A percentile compares a stretch with the other conserved stretches of the same genome.
phyloP scores from a whole-genome alignment of 1,140 invertebrate species.

The Zaprionus kolodkinae region DNA sequence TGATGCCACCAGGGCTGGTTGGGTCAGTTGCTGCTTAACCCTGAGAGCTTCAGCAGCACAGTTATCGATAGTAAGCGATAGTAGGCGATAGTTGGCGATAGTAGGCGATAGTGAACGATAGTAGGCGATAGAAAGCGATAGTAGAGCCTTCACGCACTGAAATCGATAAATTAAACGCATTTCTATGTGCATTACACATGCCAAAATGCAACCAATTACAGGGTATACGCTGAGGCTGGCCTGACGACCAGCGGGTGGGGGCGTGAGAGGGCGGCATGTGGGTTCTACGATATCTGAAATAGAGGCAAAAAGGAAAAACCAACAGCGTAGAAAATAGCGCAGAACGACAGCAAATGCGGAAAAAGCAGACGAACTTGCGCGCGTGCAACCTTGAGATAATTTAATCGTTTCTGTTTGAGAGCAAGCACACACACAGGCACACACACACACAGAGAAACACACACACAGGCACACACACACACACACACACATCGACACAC shows the following conservation, averaged over 20 bases:
- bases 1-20: too few relatives aligned
- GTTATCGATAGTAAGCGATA: background rate
- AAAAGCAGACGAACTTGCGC: conserved; percentile 57
- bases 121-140: background rate
- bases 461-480: conserved; percentile 8
- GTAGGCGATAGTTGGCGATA: too few relatives aligned
- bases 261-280: background rate
- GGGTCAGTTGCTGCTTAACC: background rate
- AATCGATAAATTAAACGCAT: background rate
- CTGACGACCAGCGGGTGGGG: background rate
- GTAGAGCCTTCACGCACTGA: too few relatives aligned
- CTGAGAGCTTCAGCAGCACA: background rate
- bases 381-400: conserved; percentile 80
- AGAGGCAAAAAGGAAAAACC: conserved; percentile 21
- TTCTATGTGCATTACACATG: background rate
- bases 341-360: conserved; percentile 23
- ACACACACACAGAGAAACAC: conserved; percentile 16
- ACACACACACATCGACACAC: background rate
- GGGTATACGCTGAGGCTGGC: background rate
- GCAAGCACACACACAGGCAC: conserved; percentile 53
- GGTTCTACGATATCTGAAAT: background rate
- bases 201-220: background rate
- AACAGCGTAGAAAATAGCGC: conserved; percentile 40
- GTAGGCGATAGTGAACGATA: background rate
- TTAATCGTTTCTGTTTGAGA: conserved; percentile 73